Evolutionary conservation across 2,888 invertebrate genomes (phyloP).

Genomic region (Leptinotarsa tumamoca): DNA sequence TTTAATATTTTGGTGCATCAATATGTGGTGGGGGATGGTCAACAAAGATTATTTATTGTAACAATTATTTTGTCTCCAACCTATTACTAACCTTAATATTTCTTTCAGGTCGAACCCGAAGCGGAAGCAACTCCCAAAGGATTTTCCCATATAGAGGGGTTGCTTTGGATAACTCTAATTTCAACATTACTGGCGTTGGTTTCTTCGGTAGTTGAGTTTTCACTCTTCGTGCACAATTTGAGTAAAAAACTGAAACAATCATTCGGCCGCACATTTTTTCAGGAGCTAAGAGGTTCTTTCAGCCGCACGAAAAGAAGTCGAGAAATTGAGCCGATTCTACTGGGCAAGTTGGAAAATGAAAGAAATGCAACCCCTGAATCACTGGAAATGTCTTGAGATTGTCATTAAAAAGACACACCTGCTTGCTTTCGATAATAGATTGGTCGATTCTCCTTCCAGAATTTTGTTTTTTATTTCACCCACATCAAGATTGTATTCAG

Average conservation of each 20-base stretch:
- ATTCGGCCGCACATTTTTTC: constrained; percentile 27
- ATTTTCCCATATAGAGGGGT: constrained; percentile 84
- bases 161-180: constrained; percentile 79
- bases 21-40: too few species aligned
- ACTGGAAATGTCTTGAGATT: constrained; percentile 9
- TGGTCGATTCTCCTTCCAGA: too few species aligned
- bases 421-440: background rate
- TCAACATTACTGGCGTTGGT: constrained; percentile 76
- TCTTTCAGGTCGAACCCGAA: constrained; percentile 59
- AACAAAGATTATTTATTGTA: too few species aligned
- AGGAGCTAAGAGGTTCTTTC: constrained; percentile 22
- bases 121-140: constrained; percentile 73
- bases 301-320: background rate
- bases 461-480: too few species aligned
- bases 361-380: constrained; percentile 20
- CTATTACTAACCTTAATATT: background rate
- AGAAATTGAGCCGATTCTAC: background rate
- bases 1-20: too few species aligned
- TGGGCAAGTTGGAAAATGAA: constrained; percentile 13
- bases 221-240: constrained; percentile 66
- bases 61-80: too few species aligned
- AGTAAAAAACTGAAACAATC: constrained; percentile 34
- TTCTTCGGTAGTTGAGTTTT: constrained; percentile 78
- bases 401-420: background rate
- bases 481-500: too few species aligned